A percentile compares a stretch with the other conserved stretches of the same genome.
Evolutionary conservation across 2,113 vertebrate genomes (phyloP).

Genomic region (Siphamia tubifer): DNA sequence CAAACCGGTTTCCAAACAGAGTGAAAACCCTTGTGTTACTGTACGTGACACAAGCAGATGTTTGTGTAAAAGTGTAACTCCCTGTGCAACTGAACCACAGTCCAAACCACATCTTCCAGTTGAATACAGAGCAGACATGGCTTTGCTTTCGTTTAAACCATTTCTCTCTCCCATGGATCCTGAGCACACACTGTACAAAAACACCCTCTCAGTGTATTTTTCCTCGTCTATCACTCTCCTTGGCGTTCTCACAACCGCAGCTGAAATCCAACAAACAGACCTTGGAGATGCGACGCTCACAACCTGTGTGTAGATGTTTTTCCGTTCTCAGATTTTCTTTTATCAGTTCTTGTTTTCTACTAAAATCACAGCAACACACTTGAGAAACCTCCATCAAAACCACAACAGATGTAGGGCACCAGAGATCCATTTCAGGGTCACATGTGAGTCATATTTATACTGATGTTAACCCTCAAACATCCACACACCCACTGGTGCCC

Average conservation of each 20-base stretch:
- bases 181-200: background rate
- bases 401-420: too few species aligned
- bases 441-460: too few species aligned
- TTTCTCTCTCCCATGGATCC: background rate
- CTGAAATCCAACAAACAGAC: constrained; percentile 22
- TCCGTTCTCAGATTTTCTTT: background rate
- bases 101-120: background rate
- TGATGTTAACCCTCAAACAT: too few species aligned
- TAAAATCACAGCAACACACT: too few species aligned
- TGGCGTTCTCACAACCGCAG: constrained; percentile 11
- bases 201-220: background rate
- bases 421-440: too few species aligned
- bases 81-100: background rate
- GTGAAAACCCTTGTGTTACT: background rate
- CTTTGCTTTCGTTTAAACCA: background rate
- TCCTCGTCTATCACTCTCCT: background rate
- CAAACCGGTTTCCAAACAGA: background rate
- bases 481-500: too few species aligned
- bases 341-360: too few species aligned
- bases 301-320: constrained; percentile 4
- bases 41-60: background rate
- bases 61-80: background rate
- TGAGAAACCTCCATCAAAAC: background rate
- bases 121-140: background rate
- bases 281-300: constrained; percentile 42